Evolutionary conservation across 2,113 vertebrate genomes (phyloP).

Genomic region (Symphodus melops): DNA sequence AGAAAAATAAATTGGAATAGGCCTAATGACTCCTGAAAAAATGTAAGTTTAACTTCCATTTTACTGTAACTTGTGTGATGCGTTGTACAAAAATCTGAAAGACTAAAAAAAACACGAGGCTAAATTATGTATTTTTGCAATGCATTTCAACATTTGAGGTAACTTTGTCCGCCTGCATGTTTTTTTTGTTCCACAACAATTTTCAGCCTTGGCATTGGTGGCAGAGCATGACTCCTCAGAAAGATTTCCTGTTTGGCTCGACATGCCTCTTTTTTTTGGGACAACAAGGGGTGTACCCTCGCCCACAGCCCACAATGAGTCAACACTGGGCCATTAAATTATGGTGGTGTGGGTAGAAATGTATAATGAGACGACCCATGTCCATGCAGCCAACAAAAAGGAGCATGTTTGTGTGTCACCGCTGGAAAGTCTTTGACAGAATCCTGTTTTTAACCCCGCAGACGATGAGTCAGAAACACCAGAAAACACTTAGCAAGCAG

Average conservation of each 20-base stretch:
- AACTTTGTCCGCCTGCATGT: conserved; percentile 37
- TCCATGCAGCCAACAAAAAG: conserved; percentile 56
- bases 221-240: conserved; percentile 38
- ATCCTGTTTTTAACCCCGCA: conserved; percentile 55
- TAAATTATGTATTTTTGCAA: conserved; percentile 27
- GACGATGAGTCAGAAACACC: conserved; percentile 65
- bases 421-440: conserved; percentile 75
- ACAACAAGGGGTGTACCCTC: conserved; percentile 55
- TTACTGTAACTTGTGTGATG: neutral
- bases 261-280: conserved; percentile 38
- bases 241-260: conserved; percentile 67
- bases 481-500: conserved; percentile 48
- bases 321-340: conserved; percentile 62
- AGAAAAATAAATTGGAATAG: neutral
- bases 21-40: neutral
- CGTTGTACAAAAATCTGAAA: neutral
- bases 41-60: neutral
- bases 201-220: conserved; percentile 41
- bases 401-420: conserved; percentile 64
- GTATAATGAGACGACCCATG: conserved; percentile 39
- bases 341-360: conserved; percentile 39
- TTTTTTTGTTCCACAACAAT: conserved; percentile 52
- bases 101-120: conserved; percentile 30
- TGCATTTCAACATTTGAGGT: conserved; percentile 28
- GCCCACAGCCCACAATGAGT: conserved; percentile 69